A percentile compares a stretch with the other conserved stretches of the same genome.
phyloP scores from a whole-genome alignment of 2,797 vertebrate genomes.

The Jordanella pulchra region DNA sequence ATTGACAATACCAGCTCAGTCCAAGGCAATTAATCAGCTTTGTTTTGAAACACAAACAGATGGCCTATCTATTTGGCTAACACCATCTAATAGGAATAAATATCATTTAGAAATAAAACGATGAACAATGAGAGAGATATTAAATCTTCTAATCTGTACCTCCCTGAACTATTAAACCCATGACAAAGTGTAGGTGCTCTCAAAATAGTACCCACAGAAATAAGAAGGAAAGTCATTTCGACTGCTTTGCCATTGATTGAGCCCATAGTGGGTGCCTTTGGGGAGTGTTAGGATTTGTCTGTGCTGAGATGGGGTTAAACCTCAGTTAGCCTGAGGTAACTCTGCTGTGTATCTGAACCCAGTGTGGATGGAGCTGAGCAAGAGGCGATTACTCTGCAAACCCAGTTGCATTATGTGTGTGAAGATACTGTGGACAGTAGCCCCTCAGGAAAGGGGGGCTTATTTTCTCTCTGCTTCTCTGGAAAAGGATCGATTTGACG shows the following conservation, averaged over 20 bases:
- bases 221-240: constrained; percentile 47
- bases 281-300: constrained; percentile 53
- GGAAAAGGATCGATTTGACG: constrained; percentile 25
- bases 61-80: constrained; percentile 58
- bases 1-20: constrained; percentile 8
- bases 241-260: constrained; percentile 53
- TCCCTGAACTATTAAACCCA: constrained; percentile 65
- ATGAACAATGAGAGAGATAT: constrained; percentile 61
- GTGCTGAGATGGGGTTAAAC: constrained; percentile 28
- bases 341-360: constrained; percentile 20
- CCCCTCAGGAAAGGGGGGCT: constrained; percentile 17
- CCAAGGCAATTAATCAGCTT: constrained; percentile 42
- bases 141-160: constrained; percentile 72
- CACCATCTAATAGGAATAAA: constrained; percentile 56
- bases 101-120: constrained; percentile 69
- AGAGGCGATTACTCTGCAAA: constrained; percentile 51
- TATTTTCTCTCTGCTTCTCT: constrained; percentile 37
- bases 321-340: constrained; percentile 40
- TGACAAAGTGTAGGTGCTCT: constrained; percentile 47
- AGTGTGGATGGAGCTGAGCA: constrained; percentile 9
- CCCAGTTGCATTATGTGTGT: constrained; percentile 38
- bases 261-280: constrained; percentile 39
- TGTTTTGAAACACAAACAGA: constrained; percentile 62
- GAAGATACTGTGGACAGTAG: constrained; percentile 41
- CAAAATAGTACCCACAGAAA: constrained; percentile 15